phyloP scores from a whole-genome alignment of 2,113 vertebrate genomes.

The Dissostichus mawsoni region DNA sequence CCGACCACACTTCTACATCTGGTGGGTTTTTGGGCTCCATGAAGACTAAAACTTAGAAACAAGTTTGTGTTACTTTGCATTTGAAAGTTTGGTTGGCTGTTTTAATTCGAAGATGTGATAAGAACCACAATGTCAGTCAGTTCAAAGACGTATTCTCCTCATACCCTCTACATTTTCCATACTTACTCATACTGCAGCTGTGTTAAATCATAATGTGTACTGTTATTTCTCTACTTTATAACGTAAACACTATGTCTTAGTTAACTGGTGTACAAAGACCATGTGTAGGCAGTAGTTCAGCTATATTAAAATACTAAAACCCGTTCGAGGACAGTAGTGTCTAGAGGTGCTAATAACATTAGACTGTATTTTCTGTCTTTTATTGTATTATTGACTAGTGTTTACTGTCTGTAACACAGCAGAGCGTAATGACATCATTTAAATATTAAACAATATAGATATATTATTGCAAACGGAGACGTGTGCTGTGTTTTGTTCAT shows the following conservation, averaged over 20 bases:
- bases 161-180: constrained; percentile 52
- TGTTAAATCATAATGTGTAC: constrained; percentile 75
- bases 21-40: constrained; percentile 28
- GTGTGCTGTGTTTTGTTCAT: constrained; percentile 48
- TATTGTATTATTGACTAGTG: constrained; percentile 82
- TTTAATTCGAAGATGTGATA: constrained; percentile 41
- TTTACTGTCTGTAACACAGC: constrained; percentile 84
- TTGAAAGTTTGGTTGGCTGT: constrained; percentile 27
- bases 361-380: constrained; percentile 84
- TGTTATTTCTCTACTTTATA: constrained; percentile 73
- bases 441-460: constrained; percentile 83
- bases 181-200: constrained; percentile 60
- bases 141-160: constrained; percentile 57
- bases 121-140: constrained; percentile 44
- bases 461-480: constrained; percentile 69
- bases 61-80: constrained; percentile 43
- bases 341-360: constrained; percentile 86
- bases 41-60: not conserved
- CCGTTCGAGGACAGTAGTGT: constrained; percentile 78
- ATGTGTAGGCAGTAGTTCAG: constrained; percentile 77
- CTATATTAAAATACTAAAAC: constrained; percentile 81
- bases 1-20: not conserved
- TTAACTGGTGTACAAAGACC: constrained; percentile 79
- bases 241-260: constrained; percentile 80
- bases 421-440: constrained; percentile 79